Conservation (phyloP, 2,888 invertebrate genomes). For the Pegoplata infirma region DNA sequence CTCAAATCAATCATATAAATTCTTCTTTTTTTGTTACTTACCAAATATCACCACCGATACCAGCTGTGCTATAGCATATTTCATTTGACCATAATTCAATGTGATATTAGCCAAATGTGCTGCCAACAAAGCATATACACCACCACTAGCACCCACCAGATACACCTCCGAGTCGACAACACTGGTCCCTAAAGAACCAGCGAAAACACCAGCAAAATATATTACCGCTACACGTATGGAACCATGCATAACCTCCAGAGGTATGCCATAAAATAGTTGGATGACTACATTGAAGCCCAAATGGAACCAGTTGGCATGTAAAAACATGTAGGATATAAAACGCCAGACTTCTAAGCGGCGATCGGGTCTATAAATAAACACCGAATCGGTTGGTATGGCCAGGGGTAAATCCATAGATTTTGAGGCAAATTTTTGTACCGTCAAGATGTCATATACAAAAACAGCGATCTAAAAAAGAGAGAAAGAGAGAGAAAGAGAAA, state of each 20-base stretch:
- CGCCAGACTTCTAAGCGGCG: slow-evolving; percentile 94
- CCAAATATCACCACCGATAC: slow-evolving; percentile 95
- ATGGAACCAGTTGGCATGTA: slow-evolving; percentile 97
- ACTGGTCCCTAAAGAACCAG: slow-evolving; percentile 89
- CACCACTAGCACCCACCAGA: slow-evolving; percentile 97
- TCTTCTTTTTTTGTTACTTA: slow-evolving; percentile 78
- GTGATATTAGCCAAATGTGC: slow-evolving; percentile 97
- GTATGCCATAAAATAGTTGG: slow-evolving; percentile 94
- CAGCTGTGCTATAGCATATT: slow-evolving; percentile 92
- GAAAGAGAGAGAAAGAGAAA: slow-evolving; percentile 13
- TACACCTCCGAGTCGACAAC: slow-evolving; percentile 96
- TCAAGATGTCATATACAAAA: slow-evolving; percentile 92
- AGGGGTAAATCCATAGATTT: slow-evolving; percentile 89
- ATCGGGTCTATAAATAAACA: slow-evolving; percentile 96
- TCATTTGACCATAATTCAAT: slow-evolving; percentile 97
- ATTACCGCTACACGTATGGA: slow-evolving; percentile 91
- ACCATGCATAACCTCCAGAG: slow-evolving; percentile 97
- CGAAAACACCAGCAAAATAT: slow-evolving; percentile 95
- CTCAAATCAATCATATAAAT: no score
- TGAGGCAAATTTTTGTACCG: slow-evolving; percentile 68
- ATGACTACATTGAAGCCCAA: slow-evolving; percentile 96
- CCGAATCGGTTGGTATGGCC: slow-evolving; percentile 95
- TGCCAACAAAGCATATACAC: slow-evolving; percentile 97
- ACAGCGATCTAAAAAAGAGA: slow-evolving; percentile 88
- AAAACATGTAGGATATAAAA: slow-evolving; percentile 95